Percentiles rank a stretch among this genome's conserved stretches.
Evolutionary conservation across 2,113 vertebrate species (phyloP).

Genomic region (Raja brachyura): DNA sequence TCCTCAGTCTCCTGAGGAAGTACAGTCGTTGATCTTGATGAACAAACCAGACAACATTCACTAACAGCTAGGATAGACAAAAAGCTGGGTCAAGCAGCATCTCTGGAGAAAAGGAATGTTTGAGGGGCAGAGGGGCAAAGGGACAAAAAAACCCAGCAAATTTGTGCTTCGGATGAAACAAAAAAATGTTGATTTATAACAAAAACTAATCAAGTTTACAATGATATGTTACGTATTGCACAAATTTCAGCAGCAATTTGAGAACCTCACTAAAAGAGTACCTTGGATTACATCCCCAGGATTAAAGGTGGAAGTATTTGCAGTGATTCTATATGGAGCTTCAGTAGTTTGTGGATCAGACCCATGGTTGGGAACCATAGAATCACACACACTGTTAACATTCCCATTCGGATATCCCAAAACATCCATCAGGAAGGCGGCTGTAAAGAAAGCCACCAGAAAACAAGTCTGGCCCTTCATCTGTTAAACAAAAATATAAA

Average conservation of each 20-base stretch:
- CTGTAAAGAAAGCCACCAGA: conserved; percentile 21
- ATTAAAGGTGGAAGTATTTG: conserved; percentile 39
- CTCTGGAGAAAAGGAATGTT: too few species aligned
- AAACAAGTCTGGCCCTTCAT: conserved; percentile 1
- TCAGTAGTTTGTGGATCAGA: neutral
- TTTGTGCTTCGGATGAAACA: neutral
- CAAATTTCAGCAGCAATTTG: neutral
- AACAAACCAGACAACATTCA: neutral
- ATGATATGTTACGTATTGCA: too few species aligned
- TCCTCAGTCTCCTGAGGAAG: too few species aligned
- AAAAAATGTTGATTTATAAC: conserved; percentile 14
- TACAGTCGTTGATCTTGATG: too few species aligned
- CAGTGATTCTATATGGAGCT: conserved; percentile 41
- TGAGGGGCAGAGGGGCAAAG: too few species aligned
- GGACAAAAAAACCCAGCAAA: neutral
- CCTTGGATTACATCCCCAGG: conserved; percentile 45
- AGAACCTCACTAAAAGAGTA: neutral
- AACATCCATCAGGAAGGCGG: conserved; percentile 28
- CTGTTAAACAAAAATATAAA: conserved; percentile 36
- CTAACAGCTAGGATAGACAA: neutral
- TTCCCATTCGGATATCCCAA: conserved; percentile 39
- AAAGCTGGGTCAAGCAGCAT: too few species aligned
- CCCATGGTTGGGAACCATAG: conserved; percentile 39
- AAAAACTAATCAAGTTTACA: too few species aligned
- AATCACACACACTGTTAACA: conserved; percentile 33